Evolutionary conservation across 2,113 vertebrate genomes (phyloP), one percentile per base, ranked within the genome.

Genomic region (Ibidorhyncha struthersii): DNA sequence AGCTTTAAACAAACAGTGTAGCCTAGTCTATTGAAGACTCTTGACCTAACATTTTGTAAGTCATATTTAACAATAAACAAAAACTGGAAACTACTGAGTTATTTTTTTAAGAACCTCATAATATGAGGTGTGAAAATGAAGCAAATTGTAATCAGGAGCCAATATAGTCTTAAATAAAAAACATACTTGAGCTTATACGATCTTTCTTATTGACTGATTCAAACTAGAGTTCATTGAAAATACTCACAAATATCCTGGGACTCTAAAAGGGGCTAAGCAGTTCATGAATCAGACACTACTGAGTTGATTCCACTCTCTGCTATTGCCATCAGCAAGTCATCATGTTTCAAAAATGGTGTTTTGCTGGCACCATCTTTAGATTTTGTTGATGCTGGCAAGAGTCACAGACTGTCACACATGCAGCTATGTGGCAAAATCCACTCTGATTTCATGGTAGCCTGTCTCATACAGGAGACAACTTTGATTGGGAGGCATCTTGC

Each of bases 11-110:
- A 70, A 85, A 90, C 72, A 72, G 22, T 21, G 58, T 10, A 90
- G 76, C 78, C 61, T 36, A 52, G 47, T n/a, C 49, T 65, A 8
- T 21, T 88, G 90, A 73, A 62, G 89, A 80, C 2, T n/a, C 77
- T 58, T 56, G 84, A 91, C 97, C 79, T 70, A 71, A 86, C 23
- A 62, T 67, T 67, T 96, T 83, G 61, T 12, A 95, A 92, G 87
- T 73, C 52, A 13, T 81, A 69, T 79, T 94, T 70, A 86, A 97
- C 86, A 97, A 91, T 88, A 97, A 96, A 89, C 82, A 90, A 89
- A 76, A 45, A 62, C 58, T 96, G 89, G 86, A 52, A 95, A 61
- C 32, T 12, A 26, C 18, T 5, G 27, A 20, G 32, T 62, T 55
- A 9, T 63, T 80, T 53, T 66, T 32, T 50, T 25, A 86, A 97